Conservation (phyloP, 1,140 invertebrate species). For the Antheraea mylitta region DNA sequence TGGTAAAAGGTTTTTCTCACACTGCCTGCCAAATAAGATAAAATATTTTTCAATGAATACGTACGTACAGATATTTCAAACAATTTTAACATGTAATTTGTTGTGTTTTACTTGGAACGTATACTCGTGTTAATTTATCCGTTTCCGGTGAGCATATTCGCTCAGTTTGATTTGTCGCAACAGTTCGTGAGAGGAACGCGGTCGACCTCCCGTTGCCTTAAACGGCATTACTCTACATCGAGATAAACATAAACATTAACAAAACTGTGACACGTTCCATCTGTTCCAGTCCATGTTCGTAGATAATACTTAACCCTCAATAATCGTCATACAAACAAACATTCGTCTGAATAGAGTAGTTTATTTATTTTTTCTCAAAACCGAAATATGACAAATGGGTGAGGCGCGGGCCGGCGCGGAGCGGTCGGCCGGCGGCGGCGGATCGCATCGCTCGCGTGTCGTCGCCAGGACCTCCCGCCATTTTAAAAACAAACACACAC, state of each 20-base stretch:
- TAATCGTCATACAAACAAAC: slow-evolving; percentile 71
- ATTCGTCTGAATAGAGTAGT: slow-evolving; percentile 64
- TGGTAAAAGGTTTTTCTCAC: slow-evolving; percentile 9
- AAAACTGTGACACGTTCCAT: slow-evolving; percentile 55
- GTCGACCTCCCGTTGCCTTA: neutral
- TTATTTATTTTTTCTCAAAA: slow-evolving; percentile 74
- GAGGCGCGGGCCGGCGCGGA: slow-evolving; percentile 53
- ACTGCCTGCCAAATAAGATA: slow-evolving; percentile 3
- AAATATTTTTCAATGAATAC: neutral
- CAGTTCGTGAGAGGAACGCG: neutral
- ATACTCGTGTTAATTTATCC: neutral
- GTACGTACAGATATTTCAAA: neutral
- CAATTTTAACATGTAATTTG: neutral
- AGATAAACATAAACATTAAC: slow-evolving; percentile 28
- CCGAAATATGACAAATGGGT: slow-evolving; percentile 77
- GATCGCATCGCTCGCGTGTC: slow-evolving; percentile 69
- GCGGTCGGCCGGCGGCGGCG: slow-evolving; percentile 22
- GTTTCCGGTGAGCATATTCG: slow-evolving; percentile 1
- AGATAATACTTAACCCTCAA: slow-evolving; percentile 69
- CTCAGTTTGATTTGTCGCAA: neutral
- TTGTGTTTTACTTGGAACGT: neutral
- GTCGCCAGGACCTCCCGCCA: slow-evolving; percentile 77
- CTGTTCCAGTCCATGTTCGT: slow-evolving; percentile 45
- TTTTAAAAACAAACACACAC: slow-evolving; percentile 77
- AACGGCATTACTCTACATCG: neutral